These are phyloP conservation scores for Alcis repandata DNA, from an alignment of 2,888 invertebrate species.

Conservation along the genomic window DNA sequence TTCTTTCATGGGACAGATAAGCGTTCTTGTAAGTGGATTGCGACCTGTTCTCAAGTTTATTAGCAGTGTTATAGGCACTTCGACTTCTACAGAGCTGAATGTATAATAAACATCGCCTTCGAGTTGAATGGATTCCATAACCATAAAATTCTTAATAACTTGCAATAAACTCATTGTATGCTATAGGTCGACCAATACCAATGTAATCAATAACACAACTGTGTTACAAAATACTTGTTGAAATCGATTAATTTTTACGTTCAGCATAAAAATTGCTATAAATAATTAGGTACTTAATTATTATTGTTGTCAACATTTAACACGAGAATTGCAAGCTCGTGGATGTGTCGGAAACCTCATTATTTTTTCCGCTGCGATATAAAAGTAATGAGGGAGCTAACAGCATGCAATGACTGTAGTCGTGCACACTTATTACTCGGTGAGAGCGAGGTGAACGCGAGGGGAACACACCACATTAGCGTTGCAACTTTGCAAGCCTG, in stretches of 20 bases:
- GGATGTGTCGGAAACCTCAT: slow-evolving; percentile 52
- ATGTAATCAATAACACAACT: slow-evolving; percentile 9
- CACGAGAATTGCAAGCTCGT: slow-evolving; percentile 42
- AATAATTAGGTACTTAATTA: neutral
- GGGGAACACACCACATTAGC: slow-evolving; percentile 51
- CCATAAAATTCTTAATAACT: slow-evolving; percentile 38
- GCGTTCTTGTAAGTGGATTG: slow-evolving; percentile 50
- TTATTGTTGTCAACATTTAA: neutral
- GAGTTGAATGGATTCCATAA: slow-evolving; percentile 37
- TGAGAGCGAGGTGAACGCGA: slow-evolving; percentile 31
- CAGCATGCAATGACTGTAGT: slow-evolving; percentile 53
- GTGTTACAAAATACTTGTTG: slow-evolving; percentile 8
- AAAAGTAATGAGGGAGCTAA: slow-evolving; percentile 58
- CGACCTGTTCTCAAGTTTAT: slow-evolving; percentile 47
- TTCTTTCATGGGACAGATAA: slow-evolving; percentile 48
- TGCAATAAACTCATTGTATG: slow-evolving; percentile 23
- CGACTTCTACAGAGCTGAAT: slow-evolving; percentile 35
- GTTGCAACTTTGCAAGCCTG: slow-evolving; percentile 39
- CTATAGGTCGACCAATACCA: slow-evolving; percentile 11
- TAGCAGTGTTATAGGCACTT: slow-evolving; percentile 41
- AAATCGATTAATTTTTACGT: slow-evolving; percentile 9
- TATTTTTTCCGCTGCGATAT: slow-evolving; percentile 59
- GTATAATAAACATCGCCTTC: slow-evolving; percentile 13
- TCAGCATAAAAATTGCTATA: slow-evolving; percentile 1
- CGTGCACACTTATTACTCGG: slow-evolving; percentile 48